phyloP scores from a whole-genome alignment of 2,888 invertebrate species.

The Vanessa cardui region DNA sequence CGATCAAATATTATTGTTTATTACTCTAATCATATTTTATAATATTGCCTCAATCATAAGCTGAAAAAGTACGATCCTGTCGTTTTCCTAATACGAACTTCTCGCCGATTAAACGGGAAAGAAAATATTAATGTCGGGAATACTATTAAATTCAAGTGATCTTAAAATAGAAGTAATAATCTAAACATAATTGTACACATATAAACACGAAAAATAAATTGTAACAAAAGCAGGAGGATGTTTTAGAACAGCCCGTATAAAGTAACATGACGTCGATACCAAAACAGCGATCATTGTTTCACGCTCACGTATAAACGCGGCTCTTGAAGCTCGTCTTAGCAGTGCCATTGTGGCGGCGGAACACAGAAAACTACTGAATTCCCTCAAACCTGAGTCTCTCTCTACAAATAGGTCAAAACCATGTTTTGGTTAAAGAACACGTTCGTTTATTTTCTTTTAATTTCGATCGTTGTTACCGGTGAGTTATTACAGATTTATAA shows the following conservation, averaged over 20 bases:
- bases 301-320: conserved; percentile 50
- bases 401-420: conserved; percentile 15
- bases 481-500: conserved; percentile 36
- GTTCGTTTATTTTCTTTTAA: conserved; percentile 58
- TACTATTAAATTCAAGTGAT: too few species aligned
- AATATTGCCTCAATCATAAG: too few species aligned
- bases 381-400: background rate
- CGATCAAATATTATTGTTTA: too few species aligned
- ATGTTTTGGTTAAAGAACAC: conserved; percentile 53
- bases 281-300: conserved; percentile 53
- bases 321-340: conserved; percentile 34
- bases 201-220: conserved; percentile 5
- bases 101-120: too few species aligned
- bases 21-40: too few species aligned
- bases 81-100: too few species aligned
- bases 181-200: conserved; percentile 2
- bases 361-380: conserved; percentile 13
- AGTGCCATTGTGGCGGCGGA: conserved; percentile 29
- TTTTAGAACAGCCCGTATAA: conserved; percentile 42
- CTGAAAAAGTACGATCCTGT: too few species aligned
- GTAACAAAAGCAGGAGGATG: conserved; percentile 16
- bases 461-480: conserved; percentile 62
- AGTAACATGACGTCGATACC: conserved; percentile 43
- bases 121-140: too few species aligned
- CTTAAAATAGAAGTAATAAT: background rate